Base-by-base conservation (phyloP, 2,113 vertebrate species). In the Stigmatopora argus region DNA sequence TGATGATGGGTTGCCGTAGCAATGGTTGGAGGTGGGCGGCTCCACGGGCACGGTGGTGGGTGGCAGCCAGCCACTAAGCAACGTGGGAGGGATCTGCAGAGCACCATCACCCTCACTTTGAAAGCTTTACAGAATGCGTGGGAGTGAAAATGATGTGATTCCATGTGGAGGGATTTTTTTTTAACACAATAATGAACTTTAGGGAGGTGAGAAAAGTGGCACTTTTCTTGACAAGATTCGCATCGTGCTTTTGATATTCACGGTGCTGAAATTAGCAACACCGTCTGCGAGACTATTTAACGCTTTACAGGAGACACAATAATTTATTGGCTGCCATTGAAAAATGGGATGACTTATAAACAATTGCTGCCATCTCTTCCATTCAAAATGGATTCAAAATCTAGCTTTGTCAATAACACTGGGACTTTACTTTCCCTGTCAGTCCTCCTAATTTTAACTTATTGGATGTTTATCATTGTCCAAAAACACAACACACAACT, bases 61-160 rank as follows among this genome's bases (percentile, higher is more conserved):
- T 77, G 86, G 87, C 84, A 88, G 85, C 82, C 82, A 84, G 78
- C 83, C 87, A 79, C 84, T 84, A 69, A 87, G 86, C 78, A 68
- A 88, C 80, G 86, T 87, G 85, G 86, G 87, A 83, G 80, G 83
- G 81, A 88, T 84, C 69, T 84, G 82, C 82, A 35, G 74, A 84
- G 78, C 78, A 75, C 83, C 86, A 78, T 88, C 85, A 87, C 82
- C 85, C 83, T 82, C 63, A 44, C 76, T 84, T 71, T 83, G 79
- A 82, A 80, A 85, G 76, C 81, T 83, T 78, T 68, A 76, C 78
- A 87, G 84, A 80, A 79, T 72, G 73, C 75, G 85, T 89, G 86
- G 87, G 88, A 51, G 86, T 83, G 21, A 69, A 56, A 53, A 53
- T 21, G 53, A 56, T 56, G 53, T 56, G 53, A 56, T 56, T 56